phyloP scores from a whole-genome alignment of 1,140 invertebrate species.

The Sesamia nonagrioides region DNA sequence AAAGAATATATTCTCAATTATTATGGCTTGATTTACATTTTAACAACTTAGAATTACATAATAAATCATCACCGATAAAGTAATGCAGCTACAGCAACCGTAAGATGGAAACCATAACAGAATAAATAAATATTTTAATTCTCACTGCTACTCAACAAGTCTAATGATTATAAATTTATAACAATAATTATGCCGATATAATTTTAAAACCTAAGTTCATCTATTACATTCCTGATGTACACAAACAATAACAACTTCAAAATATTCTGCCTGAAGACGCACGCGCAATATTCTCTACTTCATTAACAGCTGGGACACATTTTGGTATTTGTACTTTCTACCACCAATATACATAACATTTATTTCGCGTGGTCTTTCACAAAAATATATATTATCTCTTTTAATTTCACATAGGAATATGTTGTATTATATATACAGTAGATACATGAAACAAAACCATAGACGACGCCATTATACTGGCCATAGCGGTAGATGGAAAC shows the following conservation, averaged over 20 bases:
- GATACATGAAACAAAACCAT: conserved; percentile 51
- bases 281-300: conserved; percentile 52
- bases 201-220: conserved; percentile 73
- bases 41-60: conserved; percentile 86
- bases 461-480: conserved; percentile 49
- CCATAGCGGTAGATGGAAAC: conserved; percentile 41
- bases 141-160: conserved; percentile 85
- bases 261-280: conserved; percentile 64
- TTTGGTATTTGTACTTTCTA: conserved; percentile 57
- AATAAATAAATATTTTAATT: conserved; percentile 85
- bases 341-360: conserved; percentile 57
- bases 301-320: conserved; percentile 50
- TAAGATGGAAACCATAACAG: conserved; percentile 76
- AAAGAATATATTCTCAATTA: conserved; percentile 87
- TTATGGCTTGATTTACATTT: conserved; percentile 87
- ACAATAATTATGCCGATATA: conserved; percentile 85
- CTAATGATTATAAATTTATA: conserved; percentile 82
- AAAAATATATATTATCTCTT: conserved; percentile 75
- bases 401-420: conserved; percentile 70
- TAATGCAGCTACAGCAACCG: conserved; percentile 82
- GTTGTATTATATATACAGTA: conserved; percentile 54
- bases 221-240: conserved; percentile 68
- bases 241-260: conserved; percentile 73
- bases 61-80: conserved; percentile 84
- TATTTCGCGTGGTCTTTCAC: conserved; percentile 63